Evolutionary conservation across 2,113 vertebrate genomes (phyloP), one percentile per base, ranked within the genome.

Genomic region (cat (Felis catus)): DNA sequence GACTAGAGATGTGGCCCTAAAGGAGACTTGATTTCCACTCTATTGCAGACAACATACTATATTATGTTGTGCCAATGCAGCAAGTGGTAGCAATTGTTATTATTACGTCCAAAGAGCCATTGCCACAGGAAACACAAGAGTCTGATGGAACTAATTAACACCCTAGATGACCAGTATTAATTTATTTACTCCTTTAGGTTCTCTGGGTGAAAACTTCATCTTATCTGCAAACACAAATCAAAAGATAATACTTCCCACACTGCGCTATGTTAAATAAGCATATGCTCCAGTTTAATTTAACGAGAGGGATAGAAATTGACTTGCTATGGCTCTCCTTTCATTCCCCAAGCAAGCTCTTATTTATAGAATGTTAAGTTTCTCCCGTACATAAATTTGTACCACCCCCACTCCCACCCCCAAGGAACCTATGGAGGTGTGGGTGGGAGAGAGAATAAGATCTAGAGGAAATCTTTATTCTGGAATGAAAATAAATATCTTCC

Each of bases 401-500:
- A 31, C 68, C 70, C 87, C 76, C 88, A 51, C 65, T 45, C 53
- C 84, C 63, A 78, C 71, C 51, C 55, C 29, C 33, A 63, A 76
- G 58, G 66, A 68, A 81, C 61, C 84, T 65, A 19, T 33, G 84
- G 51, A 87, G 58, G 41, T 61, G 53, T 68, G 53, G 45, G 45
- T 68, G 71, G 78, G 29, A 78, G 29, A 81, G n/a, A 90, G 74
- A 78, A 70, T 36, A 65, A 16, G 15, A 53, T 39, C 68, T 83
- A 21, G 25, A 74, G 85, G 31, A 91, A 91, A 45, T 58, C 68
- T 93, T 91, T 55, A n/a, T 78, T 86, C 79, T 89, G 36, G 19
- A 80, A 93, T 84, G 53, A 80, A 89, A 84, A 73, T 70, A 78
- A 91, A 19, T 84, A 78, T 58, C 61, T 80, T 84, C 48, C 88